Conservation (phyloP, 2,113 vertebrate genomes). For the Microtus ochrogaster region DNA sequence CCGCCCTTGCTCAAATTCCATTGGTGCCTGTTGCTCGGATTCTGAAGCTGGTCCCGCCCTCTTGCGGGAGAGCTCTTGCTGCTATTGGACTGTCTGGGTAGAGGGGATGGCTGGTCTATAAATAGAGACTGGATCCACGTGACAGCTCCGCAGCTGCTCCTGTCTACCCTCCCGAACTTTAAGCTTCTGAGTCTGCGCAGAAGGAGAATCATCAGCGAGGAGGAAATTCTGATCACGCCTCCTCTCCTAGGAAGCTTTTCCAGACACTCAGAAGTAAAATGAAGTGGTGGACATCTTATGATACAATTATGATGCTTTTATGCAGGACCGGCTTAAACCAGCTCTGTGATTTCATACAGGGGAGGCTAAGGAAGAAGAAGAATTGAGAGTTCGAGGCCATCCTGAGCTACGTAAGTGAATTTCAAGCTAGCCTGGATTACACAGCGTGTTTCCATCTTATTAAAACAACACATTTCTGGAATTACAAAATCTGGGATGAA, state of each 20-base stretch:
- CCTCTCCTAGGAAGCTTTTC: conserved; percentile 71
- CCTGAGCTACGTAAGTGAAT: neutral
- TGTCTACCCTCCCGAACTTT: neutral
- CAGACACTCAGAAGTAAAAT: conserved; percentile 8
- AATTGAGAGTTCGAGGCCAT: neutral
- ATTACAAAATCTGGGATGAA: neutral
- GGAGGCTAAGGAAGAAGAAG: neutral
- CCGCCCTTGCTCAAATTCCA: conserved; percentile 42
- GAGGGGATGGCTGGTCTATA: conserved; percentile 64
- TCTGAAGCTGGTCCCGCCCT: conserved; percentile 41
- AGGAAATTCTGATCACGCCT: neutral
- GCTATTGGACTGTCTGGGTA: conserved; percentile 59
- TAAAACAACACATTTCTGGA: conserved; percentile 7
- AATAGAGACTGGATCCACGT: conserved; percentile 71
- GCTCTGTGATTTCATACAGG: neutral
- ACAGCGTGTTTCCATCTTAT: neutral
- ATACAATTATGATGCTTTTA: conserved; percentile 5
- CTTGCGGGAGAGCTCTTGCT: conserved; percentile 47
- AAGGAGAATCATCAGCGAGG: neutral
- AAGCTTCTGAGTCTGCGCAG: conserved; percentile 29
- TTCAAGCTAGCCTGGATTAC: neutral
- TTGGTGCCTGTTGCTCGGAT: conserved; percentile 33
- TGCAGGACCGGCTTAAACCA: neutral
- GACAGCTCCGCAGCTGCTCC: conserved; percentile 50
- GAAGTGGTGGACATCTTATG: neutral